phyloP scores from a whole-genome alignment of 35 echinoderm and acorn worm species.

The Stichopus chloronotus region DNA sequence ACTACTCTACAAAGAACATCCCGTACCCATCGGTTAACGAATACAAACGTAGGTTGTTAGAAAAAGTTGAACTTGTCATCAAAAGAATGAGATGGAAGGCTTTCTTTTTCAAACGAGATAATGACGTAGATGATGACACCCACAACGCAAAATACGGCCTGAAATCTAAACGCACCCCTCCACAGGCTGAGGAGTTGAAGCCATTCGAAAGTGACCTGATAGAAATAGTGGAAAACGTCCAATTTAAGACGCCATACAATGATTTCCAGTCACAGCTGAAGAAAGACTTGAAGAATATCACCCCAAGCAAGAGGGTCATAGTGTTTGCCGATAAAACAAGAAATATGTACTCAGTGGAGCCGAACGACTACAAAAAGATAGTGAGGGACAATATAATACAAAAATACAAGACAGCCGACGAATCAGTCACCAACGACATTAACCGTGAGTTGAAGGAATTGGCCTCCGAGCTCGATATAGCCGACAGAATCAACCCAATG shows the following conservation, averaged over 20 bases:
- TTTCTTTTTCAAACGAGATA: background rate
- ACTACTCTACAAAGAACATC: slow-evolving; percentile 72
- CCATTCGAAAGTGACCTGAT: slow-evolving; percentile 67
- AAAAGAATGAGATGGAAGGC: slow-evolving; percentile 79
- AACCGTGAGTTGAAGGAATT: background rate
- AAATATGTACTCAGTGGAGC: slow-evolving; percentile 3
- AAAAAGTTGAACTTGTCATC: slow-evolving; percentile 67
- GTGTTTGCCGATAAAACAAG: slow-evolving; percentile 18
- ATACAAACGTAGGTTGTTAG: slow-evolving; percentile 55
- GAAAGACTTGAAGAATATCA: background rate
- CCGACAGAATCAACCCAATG: background rate
- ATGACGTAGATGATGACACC: background rate
- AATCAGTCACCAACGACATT: background rate
- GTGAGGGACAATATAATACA: background rate
- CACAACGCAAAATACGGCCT: slow-evolving; percentile 43
- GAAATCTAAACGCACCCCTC: slow-evolving; percentile 51
- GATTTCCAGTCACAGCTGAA: background rate
- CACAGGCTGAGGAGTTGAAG: slow-evolving; percentile 63
- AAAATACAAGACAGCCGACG: background rate
- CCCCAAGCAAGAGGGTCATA: background rate
- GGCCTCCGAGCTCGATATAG: background rate
- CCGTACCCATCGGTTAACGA: slow-evolving; percentile 1
- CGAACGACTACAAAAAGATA: background rate
- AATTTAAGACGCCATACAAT: background rate
- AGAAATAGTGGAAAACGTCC: slow-evolving; percentile 36